Base-by-base conservation (phyloP, 2,113 vertebrate species). In the Gorsachius goisagi region DNA sequence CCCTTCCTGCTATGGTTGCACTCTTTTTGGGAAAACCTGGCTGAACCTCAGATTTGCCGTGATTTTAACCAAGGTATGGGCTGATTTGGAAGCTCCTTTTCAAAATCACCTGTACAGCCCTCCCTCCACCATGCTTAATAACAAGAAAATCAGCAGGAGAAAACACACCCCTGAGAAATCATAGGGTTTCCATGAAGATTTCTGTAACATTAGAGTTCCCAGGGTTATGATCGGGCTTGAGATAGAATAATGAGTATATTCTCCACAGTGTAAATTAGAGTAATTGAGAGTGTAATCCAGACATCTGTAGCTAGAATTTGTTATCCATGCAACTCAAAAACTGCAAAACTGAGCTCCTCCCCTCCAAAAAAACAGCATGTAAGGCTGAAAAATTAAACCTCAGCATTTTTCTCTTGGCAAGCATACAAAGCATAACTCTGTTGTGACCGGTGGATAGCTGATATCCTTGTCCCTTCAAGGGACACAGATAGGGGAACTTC, bases 331-430 rank as follows among this genome's bases (percentile, higher is more conserved):
- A 73, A 76, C 66, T 94, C 44, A 52, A 85, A 94, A 91, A 71
- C 77, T 92, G 88, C 79, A 91, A 95, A 93, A 94, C 68, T 95
- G 89, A 93, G 79, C 56, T 81, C 30, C 23, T 88, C n/a, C n/a
- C 15, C 37, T 85, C 77, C 79, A 16, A 45, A 44, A 44, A 37
- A 33, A 24, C 53, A 44, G 7, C 9, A 11, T 26, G 12, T 44
- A 68, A 68, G 35, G 13, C 33, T 60, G 44, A 77, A 77, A 60
- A 77, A 35, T 24, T 26, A 68, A 77, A 77, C 32, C 37, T 60
- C 32, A 35, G 21, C 26, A 21, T 87, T 68, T 68, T 75, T 52
- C 32, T 60, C 37, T 52, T 50, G 44, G 45, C 27, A 59, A 41
- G 5, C 24, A 60, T 24, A 44, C 37, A 60, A 50, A 69, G 53